Conservation (phyloP, 2,888 invertebrate genomes). For the Epistrophe grossulariae region DNA sequence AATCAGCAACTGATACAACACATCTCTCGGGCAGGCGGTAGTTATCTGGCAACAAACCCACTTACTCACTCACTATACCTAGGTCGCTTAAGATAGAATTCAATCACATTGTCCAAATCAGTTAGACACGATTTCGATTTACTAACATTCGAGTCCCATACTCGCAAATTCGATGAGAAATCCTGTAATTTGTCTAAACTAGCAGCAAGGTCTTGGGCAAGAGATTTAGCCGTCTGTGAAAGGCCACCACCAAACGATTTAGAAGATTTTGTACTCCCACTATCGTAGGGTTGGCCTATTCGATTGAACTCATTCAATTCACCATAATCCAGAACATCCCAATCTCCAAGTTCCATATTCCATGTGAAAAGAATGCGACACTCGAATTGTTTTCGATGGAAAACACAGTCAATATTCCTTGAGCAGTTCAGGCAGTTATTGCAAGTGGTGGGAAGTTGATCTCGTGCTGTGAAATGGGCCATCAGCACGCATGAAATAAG, state of each 20-base stretch:
- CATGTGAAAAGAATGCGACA: slow-evolving; percentile 83
- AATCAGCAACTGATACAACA: slow-evolving; percentile 53
- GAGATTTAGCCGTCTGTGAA: slow-evolving; percentile 80
- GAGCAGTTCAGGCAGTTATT: slow-evolving; percentile 82
- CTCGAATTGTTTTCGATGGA: slow-evolving; percentile 83
- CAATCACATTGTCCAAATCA: slow-evolving; percentile 83
- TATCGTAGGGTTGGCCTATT: slow-evolving; percentile 78
- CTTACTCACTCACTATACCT: slow-evolving; percentile 69
- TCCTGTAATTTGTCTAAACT: slow-evolving; percentile 80
- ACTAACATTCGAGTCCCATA: slow-evolving; percentile 82
- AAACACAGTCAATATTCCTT: slow-evolving; percentile 81
- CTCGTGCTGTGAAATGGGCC: slow-evolving; percentile 83
- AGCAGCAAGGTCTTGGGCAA: slow-evolving; percentile 81
- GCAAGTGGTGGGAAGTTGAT: slow-evolving; percentile 79
- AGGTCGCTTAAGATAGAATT: slow-evolving; percentile 81
- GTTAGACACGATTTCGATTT: slow-evolving; percentile 82
- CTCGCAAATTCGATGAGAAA: slow-evolving; percentile 81
- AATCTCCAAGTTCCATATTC: slow-evolving; percentile 83
- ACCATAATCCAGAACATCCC: slow-evolving; percentile 83
- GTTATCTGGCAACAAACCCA: neutral
- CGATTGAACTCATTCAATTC: slow-evolving; percentile 80
- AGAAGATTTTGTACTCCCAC: slow-evolving; percentile 75
- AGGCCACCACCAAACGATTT: slow-evolving; percentile 78
- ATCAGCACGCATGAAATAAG: slow-evolving; percentile 82
- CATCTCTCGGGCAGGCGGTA: neutral